These are phyloP conservation scores for Anseranas semipalmata DNA, from an alignment of 2,113 vertebrate genomes.

Conservation along the genomic window DNA sequence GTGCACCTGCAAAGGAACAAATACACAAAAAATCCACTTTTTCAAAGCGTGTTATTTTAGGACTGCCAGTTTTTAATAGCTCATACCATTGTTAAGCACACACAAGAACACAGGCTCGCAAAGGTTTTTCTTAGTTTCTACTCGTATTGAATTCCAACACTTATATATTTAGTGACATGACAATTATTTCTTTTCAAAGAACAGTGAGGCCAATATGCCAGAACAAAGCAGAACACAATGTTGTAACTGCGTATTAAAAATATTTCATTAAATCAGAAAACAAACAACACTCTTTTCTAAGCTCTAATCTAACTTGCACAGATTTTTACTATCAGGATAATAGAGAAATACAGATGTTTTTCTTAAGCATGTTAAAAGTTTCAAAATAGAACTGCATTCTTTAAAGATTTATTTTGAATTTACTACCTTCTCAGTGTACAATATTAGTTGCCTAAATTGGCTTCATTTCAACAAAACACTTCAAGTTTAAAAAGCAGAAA, in stretches of 20 bases:
- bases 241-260: neutral
- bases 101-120: neutral
- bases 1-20: constrained; percentile 67
- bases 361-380: neutral
- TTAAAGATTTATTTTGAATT: neutral
- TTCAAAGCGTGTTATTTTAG: neutral
- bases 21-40: neutral
- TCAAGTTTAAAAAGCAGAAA: neutral
- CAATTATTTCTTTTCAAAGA: neutral
- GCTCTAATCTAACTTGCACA: neutral
- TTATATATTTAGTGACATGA: neutral
- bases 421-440: neutral
- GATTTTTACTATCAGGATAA: neutral
- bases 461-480: neutral
- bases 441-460: neutral
- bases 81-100: neutral
- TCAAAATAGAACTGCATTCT: neutral
- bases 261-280: neutral
- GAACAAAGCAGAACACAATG: neutral
- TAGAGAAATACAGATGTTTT: neutral
- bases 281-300: neutral
- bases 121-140: neutral
- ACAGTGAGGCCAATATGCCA: neutral
- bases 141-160: neutral
- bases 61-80: neutral